These are phyloP conservation scores for Anisognathus igniventris DNA, from an alignment of 2,797 vertebrate genomes.

Conservation along the genomic window DNA sequence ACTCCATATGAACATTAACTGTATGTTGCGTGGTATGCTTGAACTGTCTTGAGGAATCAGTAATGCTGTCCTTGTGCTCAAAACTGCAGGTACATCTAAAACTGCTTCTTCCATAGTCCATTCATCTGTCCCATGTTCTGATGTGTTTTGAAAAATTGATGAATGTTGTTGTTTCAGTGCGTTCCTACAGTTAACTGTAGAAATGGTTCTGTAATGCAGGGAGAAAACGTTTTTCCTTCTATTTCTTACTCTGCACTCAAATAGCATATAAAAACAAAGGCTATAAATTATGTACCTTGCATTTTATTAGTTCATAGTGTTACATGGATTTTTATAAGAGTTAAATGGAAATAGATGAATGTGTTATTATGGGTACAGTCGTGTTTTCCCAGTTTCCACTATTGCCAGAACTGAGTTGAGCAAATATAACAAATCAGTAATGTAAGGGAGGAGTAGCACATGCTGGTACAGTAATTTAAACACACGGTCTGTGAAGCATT, in stretches of 20 bases:
- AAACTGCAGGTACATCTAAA: background rate
- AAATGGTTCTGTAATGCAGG: background rate
- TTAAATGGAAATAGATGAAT: background rate
- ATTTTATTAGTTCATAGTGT: background rate
- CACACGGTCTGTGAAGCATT: background rate
- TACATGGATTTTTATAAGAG: background rate
- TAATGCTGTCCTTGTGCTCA: background rate
- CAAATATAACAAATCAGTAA: background rate
- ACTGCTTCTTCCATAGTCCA: background rate
- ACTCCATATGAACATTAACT: background rate
- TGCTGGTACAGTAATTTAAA: background rate
- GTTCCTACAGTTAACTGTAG: background rate
- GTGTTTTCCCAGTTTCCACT: background rate
- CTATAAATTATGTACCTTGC: background rate
- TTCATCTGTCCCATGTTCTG: background rate
- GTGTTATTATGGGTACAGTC: background rate
- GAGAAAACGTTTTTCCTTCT: background rate
- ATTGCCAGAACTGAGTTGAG: background rate
- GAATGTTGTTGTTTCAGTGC: background rate
- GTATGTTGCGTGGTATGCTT: fast-evolving
- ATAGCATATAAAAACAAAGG: background rate
- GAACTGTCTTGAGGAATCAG: background rate
- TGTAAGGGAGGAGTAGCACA: background rate
- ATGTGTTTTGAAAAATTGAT: background rate
- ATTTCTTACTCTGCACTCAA: background rate